These are phyloP conservation scores for Pampus argenteus DNA, from an alignment of 2,797 vertebrate genomes.

Conservation along the genomic window DNA sequence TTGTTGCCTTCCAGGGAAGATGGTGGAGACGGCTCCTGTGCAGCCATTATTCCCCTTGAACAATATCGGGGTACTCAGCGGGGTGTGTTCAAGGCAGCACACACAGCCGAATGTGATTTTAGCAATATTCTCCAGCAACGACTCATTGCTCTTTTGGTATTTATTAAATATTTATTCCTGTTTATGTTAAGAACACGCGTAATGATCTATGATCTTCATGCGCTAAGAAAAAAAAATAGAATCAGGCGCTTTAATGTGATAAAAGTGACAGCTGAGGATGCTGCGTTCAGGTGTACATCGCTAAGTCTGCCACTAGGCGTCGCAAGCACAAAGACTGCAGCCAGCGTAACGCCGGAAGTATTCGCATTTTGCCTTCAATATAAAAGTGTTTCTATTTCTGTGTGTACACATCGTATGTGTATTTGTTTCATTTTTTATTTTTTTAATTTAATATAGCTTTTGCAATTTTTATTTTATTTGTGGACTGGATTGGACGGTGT, in stretches of 20 bases:
- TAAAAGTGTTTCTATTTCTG: background rate
- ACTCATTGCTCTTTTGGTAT: slow-evolving; percentile 37
- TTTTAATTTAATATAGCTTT: too few relatives aligned
- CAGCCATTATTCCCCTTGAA: slow-evolving; percentile 89
- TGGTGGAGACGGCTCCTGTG: slow-evolving; percentile 91
- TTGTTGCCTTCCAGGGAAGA: slow-evolving; percentile 92
- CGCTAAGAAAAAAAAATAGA: background rate
- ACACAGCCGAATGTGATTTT: slow-evolving; percentile 34
- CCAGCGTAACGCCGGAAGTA: background rate
- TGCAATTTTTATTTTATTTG: background rate
- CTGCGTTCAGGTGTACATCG: slow-evolving; percentile 4
- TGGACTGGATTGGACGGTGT: background rate
- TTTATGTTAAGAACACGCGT: slow-evolving; percentile 21
- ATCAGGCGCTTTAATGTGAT: slow-evolving; percentile 35
- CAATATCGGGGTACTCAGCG: slow-evolving; percentile 70
- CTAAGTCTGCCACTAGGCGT: slow-evolving; percentile 49
- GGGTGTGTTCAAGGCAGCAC: slow-evolving; percentile 77
- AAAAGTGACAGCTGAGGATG: slow-evolving; percentile 57
- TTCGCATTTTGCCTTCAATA: slow-evolving; percentile 19
- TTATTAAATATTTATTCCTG: slow-evolving; percentile 3
- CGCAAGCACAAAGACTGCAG: slow-evolving; percentile 6
- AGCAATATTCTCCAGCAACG: slow-evolving; percentile 20
- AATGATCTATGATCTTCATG: background rate
- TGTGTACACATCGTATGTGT: background rate
- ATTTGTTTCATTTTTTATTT: too few relatives aligned